Conservation (phyloP, 2,797 vertebrate species). For the Acipenser transmontanus region DNA sequence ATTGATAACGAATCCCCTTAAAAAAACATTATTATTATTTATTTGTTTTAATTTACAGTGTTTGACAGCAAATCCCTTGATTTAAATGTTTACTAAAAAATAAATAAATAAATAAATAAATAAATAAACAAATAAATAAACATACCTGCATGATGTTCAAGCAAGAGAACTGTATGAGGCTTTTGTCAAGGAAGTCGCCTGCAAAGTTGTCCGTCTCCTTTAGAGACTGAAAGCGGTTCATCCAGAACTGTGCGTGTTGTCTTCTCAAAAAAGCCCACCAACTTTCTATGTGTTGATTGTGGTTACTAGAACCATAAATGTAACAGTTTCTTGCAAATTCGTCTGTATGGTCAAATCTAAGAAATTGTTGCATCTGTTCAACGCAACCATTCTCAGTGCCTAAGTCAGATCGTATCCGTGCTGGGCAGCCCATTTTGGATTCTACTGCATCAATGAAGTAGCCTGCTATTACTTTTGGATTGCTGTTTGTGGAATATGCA, state of each 20-base stretch:
- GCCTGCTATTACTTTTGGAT: slow-evolving; percentile 19
- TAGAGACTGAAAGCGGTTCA: slow-evolving; percentile 23
- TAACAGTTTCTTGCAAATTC: slow-evolving; percentile 19
- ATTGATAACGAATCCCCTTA: background rate
- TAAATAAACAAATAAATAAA: background rate
- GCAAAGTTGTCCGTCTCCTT: slow-evolving; percentile 21
- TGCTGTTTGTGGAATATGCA: slow-evolving; percentile 24
- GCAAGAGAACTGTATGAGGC: slow-evolving; percentile 24
- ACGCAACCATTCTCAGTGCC: slow-evolving; percentile 29
- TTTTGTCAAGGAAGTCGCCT: slow-evolving; percentile 25
- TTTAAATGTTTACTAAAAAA: slow-evolving; percentile 4
- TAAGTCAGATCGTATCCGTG: slow-evolving; percentile 16
- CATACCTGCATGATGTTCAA: slow-evolving; percentile 24
- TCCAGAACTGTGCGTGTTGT: slow-evolving; percentile 28
- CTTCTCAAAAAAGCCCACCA: slow-evolving; percentile 27
- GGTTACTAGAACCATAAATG: slow-evolving; percentile 22
- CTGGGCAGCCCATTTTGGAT: slow-evolving; percentile 11
- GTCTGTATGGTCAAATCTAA: slow-evolving; percentile 21
- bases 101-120: too few species aligned
- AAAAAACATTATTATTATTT: background rate
- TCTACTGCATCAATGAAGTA: slow-evolving; percentile 24
- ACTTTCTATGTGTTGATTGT: slow-evolving; percentile 23
- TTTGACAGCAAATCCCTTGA: background rate
- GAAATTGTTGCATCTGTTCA: slow-evolving; percentile 26
- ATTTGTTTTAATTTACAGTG: background rate